Conservation (phyloP, 2,113 vertebrate species). For the Regulus satrapa region DNA sequence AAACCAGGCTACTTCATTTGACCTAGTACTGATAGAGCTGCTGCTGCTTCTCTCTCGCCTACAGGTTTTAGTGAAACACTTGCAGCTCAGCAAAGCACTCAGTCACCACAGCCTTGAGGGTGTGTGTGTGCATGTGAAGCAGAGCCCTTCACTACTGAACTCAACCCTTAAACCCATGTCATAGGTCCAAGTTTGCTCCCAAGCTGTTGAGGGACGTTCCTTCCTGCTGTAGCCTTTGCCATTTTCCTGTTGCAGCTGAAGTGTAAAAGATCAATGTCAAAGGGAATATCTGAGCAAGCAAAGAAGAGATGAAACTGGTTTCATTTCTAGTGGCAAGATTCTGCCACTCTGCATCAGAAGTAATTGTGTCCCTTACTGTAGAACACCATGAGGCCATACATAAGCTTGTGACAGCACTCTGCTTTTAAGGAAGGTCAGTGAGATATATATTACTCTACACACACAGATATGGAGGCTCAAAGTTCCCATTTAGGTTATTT, state of each 20-base stretch:
- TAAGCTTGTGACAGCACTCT: not conserved
- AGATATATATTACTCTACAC: not conserved
- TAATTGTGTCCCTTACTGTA: accelerated
- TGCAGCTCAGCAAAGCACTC: not conserved
- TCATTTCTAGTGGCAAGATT: conserved; percentile 12
- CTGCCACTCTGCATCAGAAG: conserved; percentile 27
- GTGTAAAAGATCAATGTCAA: not conserved
- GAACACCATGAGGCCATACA: not conserved
- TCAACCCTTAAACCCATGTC: not conserved
- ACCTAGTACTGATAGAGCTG: not conserved
- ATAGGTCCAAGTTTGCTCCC: not conserved
- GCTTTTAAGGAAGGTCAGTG: not conserved
- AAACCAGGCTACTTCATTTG: not conserved
- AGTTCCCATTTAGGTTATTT: not conserved
- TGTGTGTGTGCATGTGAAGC: not conserved
- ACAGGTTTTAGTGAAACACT: not conserved
- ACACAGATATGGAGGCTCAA: not conserved
- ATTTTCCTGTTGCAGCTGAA: not conserved
- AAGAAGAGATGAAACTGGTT: not conserved
- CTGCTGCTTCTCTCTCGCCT: not conserved
- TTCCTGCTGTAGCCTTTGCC: not conserved
- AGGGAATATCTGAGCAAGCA: not conserved
- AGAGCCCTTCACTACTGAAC: not conserved
- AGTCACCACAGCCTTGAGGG: not conserved
- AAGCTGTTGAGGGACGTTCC: not conserved